Percentiles rank a stretch among this genome's conserved stretches.
Evolutionary conservation across 2,888 invertebrate species (phyloP).

Genomic region (Leucoma salicis): DNA sequence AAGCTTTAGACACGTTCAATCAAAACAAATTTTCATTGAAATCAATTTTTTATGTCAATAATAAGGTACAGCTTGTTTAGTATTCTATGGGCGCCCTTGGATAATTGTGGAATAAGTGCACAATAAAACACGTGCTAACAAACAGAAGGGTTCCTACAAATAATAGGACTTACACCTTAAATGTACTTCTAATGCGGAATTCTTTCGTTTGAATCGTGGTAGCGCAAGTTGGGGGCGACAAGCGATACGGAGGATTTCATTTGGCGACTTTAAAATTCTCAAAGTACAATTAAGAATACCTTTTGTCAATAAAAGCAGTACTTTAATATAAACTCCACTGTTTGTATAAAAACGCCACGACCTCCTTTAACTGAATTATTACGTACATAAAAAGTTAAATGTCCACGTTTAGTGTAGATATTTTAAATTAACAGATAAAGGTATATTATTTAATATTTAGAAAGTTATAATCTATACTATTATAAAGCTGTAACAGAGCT

Average conservation of each 20-base stretch:
- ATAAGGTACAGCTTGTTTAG: conserved; percentile 60
- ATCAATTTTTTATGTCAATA: conserved; percentile 34
- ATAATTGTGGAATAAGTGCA: conserved; percentile 73
- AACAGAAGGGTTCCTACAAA: conserved; percentile 64
- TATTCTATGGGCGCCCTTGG: conserved; percentile 50
- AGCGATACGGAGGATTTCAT: conserved; percentile 15
- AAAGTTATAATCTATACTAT: too few relatives aligned
- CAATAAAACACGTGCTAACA: conserved; percentile 76
- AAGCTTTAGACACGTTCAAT: background rate
- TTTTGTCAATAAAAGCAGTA: too few relatives aligned
- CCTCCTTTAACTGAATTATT: too few relatives aligned
- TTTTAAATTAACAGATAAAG: too few relatives aligned
- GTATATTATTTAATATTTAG: too few relatives aligned
- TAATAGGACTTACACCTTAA: conserved; percentile 52
- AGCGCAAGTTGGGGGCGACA: conserved; percentile 23
- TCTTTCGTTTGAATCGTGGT: conserved; percentile 30
- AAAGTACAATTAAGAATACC: too few relatives aligned
- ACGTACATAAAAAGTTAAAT: too few relatives aligned
- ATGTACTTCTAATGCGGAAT: conserved; percentile 50
- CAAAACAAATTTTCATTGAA: conserved; percentile 13
- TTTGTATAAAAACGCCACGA: too few relatives aligned
- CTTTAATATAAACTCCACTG: too few relatives aligned
- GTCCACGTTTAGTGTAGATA: too few relatives aligned
- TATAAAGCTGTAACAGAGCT: too few relatives aligned
- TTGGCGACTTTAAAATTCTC: background rate